Evolutionary conservation across 2,888 invertebrate species (phyloP), one percentile per base, ranked within the genome.

Genomic region (Apamea sordens): DNA sequence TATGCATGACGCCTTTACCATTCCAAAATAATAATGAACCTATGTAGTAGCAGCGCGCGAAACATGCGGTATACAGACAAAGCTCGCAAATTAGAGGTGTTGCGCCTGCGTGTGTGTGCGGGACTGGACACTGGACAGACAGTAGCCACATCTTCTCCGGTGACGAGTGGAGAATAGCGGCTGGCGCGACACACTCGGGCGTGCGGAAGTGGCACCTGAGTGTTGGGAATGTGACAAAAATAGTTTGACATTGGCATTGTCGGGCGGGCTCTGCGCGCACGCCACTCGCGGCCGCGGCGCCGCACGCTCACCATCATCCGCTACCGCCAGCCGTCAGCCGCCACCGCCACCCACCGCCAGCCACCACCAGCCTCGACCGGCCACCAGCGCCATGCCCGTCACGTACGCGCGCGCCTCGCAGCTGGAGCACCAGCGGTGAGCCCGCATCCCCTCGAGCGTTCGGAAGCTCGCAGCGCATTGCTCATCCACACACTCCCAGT

Each of bases 371-470:
- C 50, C 28, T 3, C 36, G 36, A 7, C 61, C 70, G 32, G 13
- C 71, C 73, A n/a, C 36, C 50, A 53, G 56, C 32, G 41, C 68
- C 74, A 95, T 95, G 95, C 95, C 95, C 47, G 91, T 94, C 79
- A 93, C 92, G 78, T 94, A 94, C 87, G 68, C 93, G 41, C 92
- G 94, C 77, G 91, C 94, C 32, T 93, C 95, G 72, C 87, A 89
- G 80, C 76, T 44, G 94, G 89, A 89, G 76, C 92, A 91, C 56
- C 91, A 91, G 87, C 94, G 94, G 95, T 94, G 90, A 93, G 93
- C 89, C 80, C 32, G 82, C 76, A 85, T 73, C 50, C 65, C 53
- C 69, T 68, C 50, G 73, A 70, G 32, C 76, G 77, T 59, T 24
- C 32, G 28, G 15, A 69, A 2, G 18, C 67, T 3, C 36, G 56